phyloP scores from a whole-genome alignment of 2,113 vertebrate genomes.

The Poeciliopsis prolifica region DNA sequence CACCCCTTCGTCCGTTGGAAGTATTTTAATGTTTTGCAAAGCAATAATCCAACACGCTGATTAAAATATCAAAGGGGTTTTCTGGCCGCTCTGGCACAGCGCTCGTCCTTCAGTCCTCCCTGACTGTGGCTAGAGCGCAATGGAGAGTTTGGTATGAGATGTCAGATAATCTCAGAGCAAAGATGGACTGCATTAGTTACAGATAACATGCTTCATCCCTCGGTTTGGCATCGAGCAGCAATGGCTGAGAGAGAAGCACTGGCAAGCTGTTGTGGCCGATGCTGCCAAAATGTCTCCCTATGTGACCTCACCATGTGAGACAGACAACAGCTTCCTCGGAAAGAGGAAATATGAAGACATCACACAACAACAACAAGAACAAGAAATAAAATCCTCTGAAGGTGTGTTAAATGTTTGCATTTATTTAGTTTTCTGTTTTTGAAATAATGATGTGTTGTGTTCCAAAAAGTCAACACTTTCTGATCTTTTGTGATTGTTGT shows the following conservation, averaged over 20 bases:
- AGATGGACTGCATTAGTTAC: constrained; percentile 64
- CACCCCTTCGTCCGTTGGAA: constrained; percentile 16
- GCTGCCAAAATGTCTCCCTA: constrained; percentile 61
- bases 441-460: not conserved
- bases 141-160: constrained; percentile 39
- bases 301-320: constrained; percentile 46
- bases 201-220: constrained; percentile 64
- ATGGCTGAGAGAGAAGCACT: constrained; percentile 47
- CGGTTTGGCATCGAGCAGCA: constrained; percentile 26
- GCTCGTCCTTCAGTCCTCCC: constrained; percentile 14
- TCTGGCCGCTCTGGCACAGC: constrained; percentile 19
- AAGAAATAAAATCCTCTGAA: not conserved
- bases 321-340: constrained; percentile 21
- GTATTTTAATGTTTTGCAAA: constrained; percentile 6
- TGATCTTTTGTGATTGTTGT: not conserved
- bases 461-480: not conserved
- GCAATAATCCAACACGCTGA: constrained; percentile 19
- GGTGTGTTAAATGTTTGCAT: not conserved
- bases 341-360: constrained; percentile 8
- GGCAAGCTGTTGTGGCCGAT: constrained; percentile 29
- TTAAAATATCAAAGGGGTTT: constrained; percentile 37
- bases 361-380: not conserved
- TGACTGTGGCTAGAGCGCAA: constrained; percentile 15
- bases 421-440: not conserved
- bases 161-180: constrained; percentile 56